These are phyloP conservation scores for Antheraea assamensis DNA, from an alignment of 2,888 invertebrate genomes.

Conservation along the genomic window DNA sequence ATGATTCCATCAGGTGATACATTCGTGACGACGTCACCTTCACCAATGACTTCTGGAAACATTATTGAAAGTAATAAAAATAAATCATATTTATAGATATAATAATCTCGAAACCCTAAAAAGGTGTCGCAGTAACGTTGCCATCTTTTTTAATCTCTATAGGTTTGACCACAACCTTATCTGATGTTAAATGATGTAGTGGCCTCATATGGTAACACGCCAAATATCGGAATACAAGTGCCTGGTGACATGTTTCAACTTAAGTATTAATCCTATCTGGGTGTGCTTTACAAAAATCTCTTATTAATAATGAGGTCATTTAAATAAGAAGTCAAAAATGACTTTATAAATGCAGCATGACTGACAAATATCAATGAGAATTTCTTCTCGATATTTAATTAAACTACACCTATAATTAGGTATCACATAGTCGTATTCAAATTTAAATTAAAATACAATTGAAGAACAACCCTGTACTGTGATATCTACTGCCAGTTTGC, in stretches of 20 bases:
- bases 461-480: too few species aligned
- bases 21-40: constrained; percentile 63
- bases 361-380: neutral
- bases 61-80: neutral
- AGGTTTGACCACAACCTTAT: too few species aligned
- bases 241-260: too few species aligned
- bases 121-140: neutral
- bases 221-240: too few species aligned
- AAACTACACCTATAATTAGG: too few species aligned
- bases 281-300: too few species aligned
- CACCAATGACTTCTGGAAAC: constrained; percentile 58
- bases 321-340: neutral
- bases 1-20: constrained; percentile 61
- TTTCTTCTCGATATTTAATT: neutral
- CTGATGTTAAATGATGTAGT: too few species aligned
- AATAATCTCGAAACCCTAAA: neutral
- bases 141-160: neutral
- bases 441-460: too few species aligned
- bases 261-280: too few species aligned
- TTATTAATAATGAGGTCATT: neutral
- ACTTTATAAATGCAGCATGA: neutral
- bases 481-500: too few species aligned
- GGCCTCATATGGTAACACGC: too few species aligned
- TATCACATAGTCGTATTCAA: too few species aligned
- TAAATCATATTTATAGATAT: neutral